A percentile compares a stretch with the other conserved stretches of the same genome.
Evolutionary conservation across 2,113 vertebrate genomes (phyloP).

Genomic region (Sapajus apella): DNA sequence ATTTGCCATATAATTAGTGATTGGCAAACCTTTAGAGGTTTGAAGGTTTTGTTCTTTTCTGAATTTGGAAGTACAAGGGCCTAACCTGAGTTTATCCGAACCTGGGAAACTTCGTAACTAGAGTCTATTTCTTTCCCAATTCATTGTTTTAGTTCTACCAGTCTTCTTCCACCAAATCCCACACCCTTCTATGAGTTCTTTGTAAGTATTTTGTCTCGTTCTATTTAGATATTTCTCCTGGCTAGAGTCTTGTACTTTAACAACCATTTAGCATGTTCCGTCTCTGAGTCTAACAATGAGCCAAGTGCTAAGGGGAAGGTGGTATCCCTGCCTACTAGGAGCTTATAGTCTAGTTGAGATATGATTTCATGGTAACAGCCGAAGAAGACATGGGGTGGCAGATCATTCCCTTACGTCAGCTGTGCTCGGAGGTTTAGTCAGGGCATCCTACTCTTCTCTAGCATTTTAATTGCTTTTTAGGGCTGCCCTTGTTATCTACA

Average conservation of each 20-base stretch:
- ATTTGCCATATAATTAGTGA: conserved; percentile 83
- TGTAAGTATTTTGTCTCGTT: neutral
- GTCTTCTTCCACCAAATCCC: neutral
- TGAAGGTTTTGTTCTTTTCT: conserved; percentile 76
- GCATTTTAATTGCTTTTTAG: neutral
- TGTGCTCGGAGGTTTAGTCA: neutral
- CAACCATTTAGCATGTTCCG: neutral
- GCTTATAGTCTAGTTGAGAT: no score
- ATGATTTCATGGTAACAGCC: neutral
- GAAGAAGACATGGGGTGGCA: neutral
- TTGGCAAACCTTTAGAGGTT: conserved; percentile 78
- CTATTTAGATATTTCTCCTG: neutral
- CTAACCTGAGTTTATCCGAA: conserved; percentile 58
- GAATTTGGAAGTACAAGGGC: conserved; percentile 15
- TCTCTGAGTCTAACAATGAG: neutral
- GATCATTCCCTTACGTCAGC: neutral
- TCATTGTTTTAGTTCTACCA: neutral
- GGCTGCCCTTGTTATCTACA: neutral
- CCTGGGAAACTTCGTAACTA: conserved; percentile 23
- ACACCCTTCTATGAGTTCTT: neutral
- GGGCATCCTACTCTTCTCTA: neutral
- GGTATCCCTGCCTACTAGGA: neutral
- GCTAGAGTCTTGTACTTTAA: neutral
- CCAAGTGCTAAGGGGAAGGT: neutral
- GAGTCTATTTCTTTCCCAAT: neutral